Conservation (phyloP, 2,113 vertebrate species). For the Psammodynastes pulverulentus region DNA sequence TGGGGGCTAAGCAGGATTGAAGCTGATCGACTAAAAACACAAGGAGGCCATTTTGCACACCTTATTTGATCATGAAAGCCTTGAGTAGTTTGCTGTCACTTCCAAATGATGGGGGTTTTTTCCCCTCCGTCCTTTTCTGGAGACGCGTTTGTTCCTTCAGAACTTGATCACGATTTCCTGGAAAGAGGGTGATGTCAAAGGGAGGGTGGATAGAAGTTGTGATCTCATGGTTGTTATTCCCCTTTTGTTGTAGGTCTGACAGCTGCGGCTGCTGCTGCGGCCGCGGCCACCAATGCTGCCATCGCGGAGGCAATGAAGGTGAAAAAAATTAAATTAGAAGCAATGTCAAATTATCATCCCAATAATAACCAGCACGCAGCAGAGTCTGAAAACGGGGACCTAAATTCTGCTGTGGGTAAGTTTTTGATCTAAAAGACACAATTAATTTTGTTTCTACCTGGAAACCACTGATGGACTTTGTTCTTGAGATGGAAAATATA, state of each 20-base stretch:
- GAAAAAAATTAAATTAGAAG: slow-evolving; percentile 99
- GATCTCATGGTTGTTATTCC: slow-evolving; percentile 55
- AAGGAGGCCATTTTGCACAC: not conserved
- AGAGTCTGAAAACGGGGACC: slow-evolving; percentile 94
- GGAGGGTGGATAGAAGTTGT: slow-evolving; percentile 32
- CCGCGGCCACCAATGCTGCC: slow-evolving; percentile 93
- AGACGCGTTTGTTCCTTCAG: not conserved
- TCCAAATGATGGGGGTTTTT: not conserved
- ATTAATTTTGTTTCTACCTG: not conserved
- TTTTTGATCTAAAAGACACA: slow-evolving; percentile 33
- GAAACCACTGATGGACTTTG: not conserved
- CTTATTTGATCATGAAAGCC: not conserved
- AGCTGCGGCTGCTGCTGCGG: slow-evolving; percentile 90
- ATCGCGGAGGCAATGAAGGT: slow-evolving; percentile 99
- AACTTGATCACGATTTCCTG: not conserved
- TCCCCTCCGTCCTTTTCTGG: not conserved
- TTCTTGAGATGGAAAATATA: not conserved
- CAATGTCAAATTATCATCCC: slow-evolving; percentile 96
- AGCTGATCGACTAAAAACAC: not conserved
- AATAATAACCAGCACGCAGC: slow-evolving; percentile 90
- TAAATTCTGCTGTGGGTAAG: slow-evolving; percentile 94
- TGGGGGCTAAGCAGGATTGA: not conserved
- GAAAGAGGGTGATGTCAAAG: slow-evolving; percentile 12
- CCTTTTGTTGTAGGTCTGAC: slow-evolving; percentile 84
- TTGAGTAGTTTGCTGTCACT: not conserved